These are phyloP conservation scores for Lepus townsendii DNA, from an alignment of 2,797 vertebrate genomes.

Conservation along the genomic window DNA sequence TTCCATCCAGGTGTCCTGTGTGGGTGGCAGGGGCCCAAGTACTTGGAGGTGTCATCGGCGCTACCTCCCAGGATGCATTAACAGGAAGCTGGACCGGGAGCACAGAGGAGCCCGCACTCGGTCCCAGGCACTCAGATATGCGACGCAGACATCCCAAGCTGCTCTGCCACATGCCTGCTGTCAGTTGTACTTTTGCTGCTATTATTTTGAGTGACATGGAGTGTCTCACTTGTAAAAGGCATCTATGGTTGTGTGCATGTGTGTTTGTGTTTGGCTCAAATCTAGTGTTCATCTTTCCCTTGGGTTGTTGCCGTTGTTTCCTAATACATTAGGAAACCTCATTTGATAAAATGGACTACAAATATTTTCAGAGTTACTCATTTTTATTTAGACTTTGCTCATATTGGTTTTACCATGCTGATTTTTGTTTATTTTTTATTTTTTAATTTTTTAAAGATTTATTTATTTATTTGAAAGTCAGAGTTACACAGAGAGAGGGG, in stretches of 20 bases:
- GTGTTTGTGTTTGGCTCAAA: neutral
- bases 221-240: neutral
- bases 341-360: neutral
- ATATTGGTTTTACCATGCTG: neutral
- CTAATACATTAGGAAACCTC: neutral
- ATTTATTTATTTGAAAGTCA: neutral
- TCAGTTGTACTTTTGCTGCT: neutral
- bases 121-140: too few species aligned
- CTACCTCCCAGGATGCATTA: too few species aligned
- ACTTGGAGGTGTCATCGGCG: too few species aligned
- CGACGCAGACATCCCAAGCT: too few species aligned
- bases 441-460: neutral
- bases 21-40: too few species aligned
- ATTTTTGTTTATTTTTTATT: neutral
- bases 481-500: neutral
- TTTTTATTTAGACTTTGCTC: conserved; percentile 13
- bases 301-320: neutral
- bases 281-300: neutral
- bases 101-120: too few species aligned
- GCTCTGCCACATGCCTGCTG: too few species aligned
- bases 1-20: too few species aligned
- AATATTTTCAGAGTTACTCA: neutral
- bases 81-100: too few species aligned
- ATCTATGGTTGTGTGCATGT: neutral
- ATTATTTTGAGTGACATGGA: neutral